phyloP scores from a whole-genome alignment of 2,888 invertebrate genomes.

The Lithodes maja region DNA sequence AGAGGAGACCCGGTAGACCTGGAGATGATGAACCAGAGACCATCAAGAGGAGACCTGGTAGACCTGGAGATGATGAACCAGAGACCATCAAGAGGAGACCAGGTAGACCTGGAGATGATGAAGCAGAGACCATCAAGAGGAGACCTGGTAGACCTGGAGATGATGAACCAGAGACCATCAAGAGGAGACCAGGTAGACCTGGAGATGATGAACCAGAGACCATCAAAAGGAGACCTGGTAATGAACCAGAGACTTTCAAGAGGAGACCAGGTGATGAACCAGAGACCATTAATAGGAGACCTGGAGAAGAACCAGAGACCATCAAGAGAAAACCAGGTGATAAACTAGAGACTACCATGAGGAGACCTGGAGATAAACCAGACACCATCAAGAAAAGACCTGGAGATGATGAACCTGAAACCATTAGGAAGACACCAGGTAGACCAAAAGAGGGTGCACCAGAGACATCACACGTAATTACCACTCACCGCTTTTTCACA shows the following conservation, averaged over 20 bases:
- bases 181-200: conserved; percentile 60
- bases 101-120: not conserved
- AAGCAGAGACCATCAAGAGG: not conserved
- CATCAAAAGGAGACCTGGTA: conserved; percentile 17
- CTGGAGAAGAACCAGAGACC: conserved; percentile 22
- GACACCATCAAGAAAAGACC: not conserved
- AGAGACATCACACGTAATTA: not conserved
- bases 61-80: conserved; percentile 22
- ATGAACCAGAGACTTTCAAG: not conserved
- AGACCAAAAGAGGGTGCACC: not conserved
- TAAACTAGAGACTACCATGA: conserved; percentile 13
- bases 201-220: conserved; percentile 42
- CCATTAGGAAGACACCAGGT: not conserved
- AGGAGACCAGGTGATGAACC: conserved; percentile 31
- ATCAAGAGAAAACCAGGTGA: conserved; percentile 24
- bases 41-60: conserved; percentile 5
- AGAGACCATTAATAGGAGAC: conserved; percentile 24
- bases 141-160: not conserved
- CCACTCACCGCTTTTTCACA: too few relatives aligned
- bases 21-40: not conserved
- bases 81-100: conserved; percentile 20
- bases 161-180: not conserved
- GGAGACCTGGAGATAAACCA: not conserved
- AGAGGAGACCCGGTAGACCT: conserved; percentile 6
- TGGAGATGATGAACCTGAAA: not conserved